Evolutionary conservation across 2,888 invertebrate species (phyloP), one percentile per base, ranked within the genome.

Genomic region (Napeogenes sylphis): DNA sequence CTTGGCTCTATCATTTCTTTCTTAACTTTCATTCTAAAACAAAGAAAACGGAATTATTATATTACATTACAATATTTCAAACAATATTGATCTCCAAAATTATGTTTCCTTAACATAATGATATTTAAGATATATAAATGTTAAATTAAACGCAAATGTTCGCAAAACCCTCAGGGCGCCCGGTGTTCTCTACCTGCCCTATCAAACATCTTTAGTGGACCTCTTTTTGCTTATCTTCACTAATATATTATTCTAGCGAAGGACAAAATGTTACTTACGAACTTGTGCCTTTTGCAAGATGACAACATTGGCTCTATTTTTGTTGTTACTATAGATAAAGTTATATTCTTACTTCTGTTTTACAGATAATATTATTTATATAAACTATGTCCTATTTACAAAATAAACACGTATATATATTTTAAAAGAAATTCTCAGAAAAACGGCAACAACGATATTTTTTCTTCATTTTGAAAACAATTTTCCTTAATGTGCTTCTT

Each of bases 161-260:
- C 53, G n/a, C 51, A 35, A 55, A 55, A 54, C 33, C 53, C 61
- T 42, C 58, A 55, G 45, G 56, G 60, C 47, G 35, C 46, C 57
- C 32, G 54, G 13, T 38, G 51, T 61, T 63, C 64, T 62, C 66
- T 68, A 61, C 66, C 42, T 55, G 61, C 61, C 58, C 56, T 64
- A 66, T 65, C 59, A 59, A 61, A 51, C 60, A 58, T 60, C 62
- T 63, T 63, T 59, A 62, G 45, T 55, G 73, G 75, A 77, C 79
- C 79, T 81, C 77, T 79, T 78, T 77, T 78, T 74, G 77, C 78
- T 84, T 83, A 83, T 83, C 83, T 83, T 72, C 58, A 35, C 45
- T 62, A 64, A 61, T 61, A 65, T 58, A 65, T 60, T 63, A 66
- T 54, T 58, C 60, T 60, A 72, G 71, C 73, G 76, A 65, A 61